Evolutionary conservation across 2,797 vertebrate species (phyloP).

Genomic region (Xyrichtys novacula): DNA sequence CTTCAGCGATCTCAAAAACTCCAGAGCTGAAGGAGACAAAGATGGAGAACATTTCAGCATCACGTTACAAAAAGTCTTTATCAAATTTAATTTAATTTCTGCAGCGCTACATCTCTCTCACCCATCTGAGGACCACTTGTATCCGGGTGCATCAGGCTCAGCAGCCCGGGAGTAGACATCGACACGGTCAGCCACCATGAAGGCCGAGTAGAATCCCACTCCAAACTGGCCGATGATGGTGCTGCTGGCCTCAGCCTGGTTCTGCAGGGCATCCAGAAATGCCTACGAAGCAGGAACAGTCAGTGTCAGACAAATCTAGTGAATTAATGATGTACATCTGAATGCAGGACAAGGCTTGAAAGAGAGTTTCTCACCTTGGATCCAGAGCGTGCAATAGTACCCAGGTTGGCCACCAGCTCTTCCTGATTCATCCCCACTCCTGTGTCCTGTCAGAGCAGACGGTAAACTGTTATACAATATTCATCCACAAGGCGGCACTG

Average conservation of each 20-base stretch:
- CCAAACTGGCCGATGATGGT: constrained; percentile 98
- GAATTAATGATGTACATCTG: not conserved
- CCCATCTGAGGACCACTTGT: constrained; percentile 97
- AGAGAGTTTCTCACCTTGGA: constrained; percentile 89
- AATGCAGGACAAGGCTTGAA: no score
- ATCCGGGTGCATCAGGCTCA: constrained; percentile 82
- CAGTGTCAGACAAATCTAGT: not conserved
- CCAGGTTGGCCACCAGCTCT: constrained; percentile 93
- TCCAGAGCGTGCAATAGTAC: constrained; percentile 95
- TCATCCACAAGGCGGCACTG: constrained; percentile 65
- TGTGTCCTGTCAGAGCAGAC: constrained; percentile 89
- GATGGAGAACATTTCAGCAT: not conserved
- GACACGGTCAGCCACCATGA: constrained; percentile 96
- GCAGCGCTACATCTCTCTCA: constrained; percentile 81
- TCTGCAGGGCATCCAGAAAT: constrained; percentile 93
- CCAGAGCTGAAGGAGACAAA: constrained; percentile 87
- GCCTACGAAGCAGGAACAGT: constrained; percentile 80
- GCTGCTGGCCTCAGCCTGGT: constrained; percentile 90
- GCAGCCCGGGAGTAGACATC: constrained; percentile 92
- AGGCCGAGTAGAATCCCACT: constrained; percentile 98
- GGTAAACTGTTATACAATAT: constrained; percentile 28
- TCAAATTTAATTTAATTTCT: no score
- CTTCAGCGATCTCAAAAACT: constrained; percentile 93
- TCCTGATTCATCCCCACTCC: constrained; percentile 95
- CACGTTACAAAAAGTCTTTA: no score